Conservation (phyloP, 2,113 vertebrate genomes). For the Muntiacus reevesi region DNA sequence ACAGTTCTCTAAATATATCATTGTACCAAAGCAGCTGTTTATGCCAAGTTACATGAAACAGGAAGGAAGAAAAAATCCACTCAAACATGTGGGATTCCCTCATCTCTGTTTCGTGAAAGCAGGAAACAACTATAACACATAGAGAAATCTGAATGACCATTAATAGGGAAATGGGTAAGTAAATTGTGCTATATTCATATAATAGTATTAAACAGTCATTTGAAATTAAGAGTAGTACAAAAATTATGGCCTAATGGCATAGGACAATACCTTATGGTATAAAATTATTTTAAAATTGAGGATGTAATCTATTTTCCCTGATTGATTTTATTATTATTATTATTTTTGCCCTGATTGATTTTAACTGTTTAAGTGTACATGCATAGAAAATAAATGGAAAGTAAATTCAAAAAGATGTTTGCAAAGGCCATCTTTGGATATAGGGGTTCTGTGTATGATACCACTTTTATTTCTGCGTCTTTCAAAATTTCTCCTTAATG, state of each 20-base stretch:
- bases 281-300: conserved; percentile 1
- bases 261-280: background rate
- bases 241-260: background rate
- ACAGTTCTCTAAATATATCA: background rate
- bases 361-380: background rate
- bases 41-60: background rate
- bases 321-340: background rate
- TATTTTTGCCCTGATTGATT: background rate
- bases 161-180: background rate
- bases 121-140: background rate
- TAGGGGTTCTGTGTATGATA: background rate
- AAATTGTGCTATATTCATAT: background rate
- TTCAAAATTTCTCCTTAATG: background rate
- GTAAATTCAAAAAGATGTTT: background rate
- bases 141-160: background rate
- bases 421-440: background rate
- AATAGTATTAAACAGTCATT: background rate
- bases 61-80: background rate
- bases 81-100: background rate
- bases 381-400: background rate
- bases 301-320: background rate
- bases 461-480: background rate
- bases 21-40: background rate
- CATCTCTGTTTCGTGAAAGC: background rate
- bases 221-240: background rate